phyloP scores from a whole-genome alignment of 2,888 invertebrate genomes.

The Sinelater perroti region DNA sequence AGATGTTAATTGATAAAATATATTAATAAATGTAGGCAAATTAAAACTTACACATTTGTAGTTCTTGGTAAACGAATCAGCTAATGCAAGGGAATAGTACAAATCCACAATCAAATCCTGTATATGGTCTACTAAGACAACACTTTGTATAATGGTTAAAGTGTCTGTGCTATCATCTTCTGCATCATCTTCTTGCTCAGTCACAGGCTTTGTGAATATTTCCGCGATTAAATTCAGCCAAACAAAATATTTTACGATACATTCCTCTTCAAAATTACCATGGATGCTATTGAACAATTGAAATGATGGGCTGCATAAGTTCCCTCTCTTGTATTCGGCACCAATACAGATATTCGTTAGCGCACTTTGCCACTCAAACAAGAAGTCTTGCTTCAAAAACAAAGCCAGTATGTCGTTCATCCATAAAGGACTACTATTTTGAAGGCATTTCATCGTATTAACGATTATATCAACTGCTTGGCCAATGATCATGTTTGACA shows the following conservation, averaged over 20 bases:
- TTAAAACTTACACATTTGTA: slow-evolving; percentile 60
- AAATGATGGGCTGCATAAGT: slow-evolving; percentile 46
- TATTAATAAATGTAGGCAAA: no score
- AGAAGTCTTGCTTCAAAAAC: slow-evolving; percentile 47
- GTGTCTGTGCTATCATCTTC: slow-evolving; percentile 45
- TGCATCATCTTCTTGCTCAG: slow-evolving; percentile 42
- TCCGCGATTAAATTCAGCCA: slow-evolving; percentile 51
- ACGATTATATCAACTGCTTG: slow-evolving; percentile 45
- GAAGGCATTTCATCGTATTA: slow-evolving; percentile 47
- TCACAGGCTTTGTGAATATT: slow-evolving; percentile 44
- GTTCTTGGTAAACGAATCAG: slow-evolving; percentile 55
- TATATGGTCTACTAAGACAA: slow-evolving; percentile 46
- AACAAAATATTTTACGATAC: slow-evolving; percentile 51
- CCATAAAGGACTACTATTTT: slow-evolving; percentile 46
- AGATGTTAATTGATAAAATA: no score
- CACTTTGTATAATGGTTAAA: slow-evolving; percentile 37
- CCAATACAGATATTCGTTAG: slow-evolving; percentile 44
- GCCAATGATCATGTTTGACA: slow-evolving; percentile 34
- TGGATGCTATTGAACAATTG: slow-evolving; percentile 11
- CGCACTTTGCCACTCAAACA: slow-evolving; percentile 37
- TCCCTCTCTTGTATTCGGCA: slow-evolving; percentile 51
- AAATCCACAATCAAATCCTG: slow-evolving; percentile 53
- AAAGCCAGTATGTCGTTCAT: slow-evolving; percentile 44
- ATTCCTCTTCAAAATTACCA: slow-evolving; percentile 38
- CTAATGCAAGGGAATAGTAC: slow-evolving; percentile 55